Conservation (phyloP, 37 sponge, comb jelly and placozoan species). For the Spongilla lacustris region DNA sequence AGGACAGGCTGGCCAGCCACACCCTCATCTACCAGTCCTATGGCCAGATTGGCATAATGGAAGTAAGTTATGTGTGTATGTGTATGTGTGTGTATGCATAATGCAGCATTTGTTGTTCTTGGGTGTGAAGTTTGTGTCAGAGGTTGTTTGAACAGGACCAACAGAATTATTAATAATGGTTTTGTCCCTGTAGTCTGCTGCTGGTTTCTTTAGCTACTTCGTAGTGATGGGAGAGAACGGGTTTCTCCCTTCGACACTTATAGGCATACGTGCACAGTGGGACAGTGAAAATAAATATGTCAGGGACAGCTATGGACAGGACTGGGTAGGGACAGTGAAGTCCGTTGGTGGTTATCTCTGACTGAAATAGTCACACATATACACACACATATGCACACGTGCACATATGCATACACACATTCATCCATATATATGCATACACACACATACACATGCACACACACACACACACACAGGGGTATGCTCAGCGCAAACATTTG, state of each 20-base stretch:
- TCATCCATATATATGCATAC: too few relatives aligned
- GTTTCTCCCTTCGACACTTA: slow-evolving; percentile 66
- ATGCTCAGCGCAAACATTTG: slow-evolving; percentile 73
- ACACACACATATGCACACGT: neutral
- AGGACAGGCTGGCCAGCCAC: slow-evolving; percentile 88
- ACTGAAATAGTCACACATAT: too few relatives aligned
- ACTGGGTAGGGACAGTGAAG: slow-evolving; percentile 75
- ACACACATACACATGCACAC: neutral
- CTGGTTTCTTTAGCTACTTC: slow-evolving; percentile 97
- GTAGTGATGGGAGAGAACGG: slow-evolving; percentile 98
- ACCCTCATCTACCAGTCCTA: slow-evolving; percentile 87
- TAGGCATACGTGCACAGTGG: slow-evolving; percentile 81
- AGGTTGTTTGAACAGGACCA: too few relatives aligned
- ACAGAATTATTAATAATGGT: neutral
- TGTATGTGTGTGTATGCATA: too few relatives aligned
- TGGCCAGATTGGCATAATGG: slow-evolving; percentile 95
- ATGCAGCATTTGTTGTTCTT: too few relatives aligned
- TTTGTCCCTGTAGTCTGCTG: slow-evolving; percentile 60
- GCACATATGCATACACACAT: slow-evolving; percentile 62
- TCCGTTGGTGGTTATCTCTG: neutral
- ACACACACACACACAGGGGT: slow-evolving; percentile 45
- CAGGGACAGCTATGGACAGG: slow-evolving; percentile 90
- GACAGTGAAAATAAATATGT: slow-evolving; percentile 64
- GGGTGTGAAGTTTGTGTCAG: too few relatives aligned
- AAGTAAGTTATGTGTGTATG: slow-evolving; percentile 21